Evolutionary conservation across 1,140 invertebrate species (phyloP).

Genomic region (Drosophila azteca): DNA sequence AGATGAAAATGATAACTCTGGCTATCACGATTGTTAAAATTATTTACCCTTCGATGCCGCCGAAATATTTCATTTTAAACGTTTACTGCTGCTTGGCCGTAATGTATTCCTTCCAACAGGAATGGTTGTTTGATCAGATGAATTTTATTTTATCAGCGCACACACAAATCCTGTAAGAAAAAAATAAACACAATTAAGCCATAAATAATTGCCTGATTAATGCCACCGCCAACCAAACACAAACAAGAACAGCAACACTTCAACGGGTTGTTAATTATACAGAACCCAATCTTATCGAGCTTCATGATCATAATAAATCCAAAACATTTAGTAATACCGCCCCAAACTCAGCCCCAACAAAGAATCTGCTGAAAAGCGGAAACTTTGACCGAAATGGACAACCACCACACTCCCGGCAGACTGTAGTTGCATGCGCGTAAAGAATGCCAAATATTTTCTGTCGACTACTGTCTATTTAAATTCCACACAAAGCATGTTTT

Average conservation of each 20-base stretch:
- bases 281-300: slow-evolving; percentile 50
- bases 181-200: slow-evolving; percentile 32
- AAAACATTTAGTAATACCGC: slow-evolving; percentile 24
- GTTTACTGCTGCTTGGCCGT: slow-evolving; percentile 1
- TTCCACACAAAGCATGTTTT: neutral
- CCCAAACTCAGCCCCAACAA: neutral
- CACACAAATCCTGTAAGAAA: slow-evolving; percentile 32
- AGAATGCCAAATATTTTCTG: neutral
- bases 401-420: neutral
- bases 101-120: slow-evolving; percentile 17
- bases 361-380: slow-evolving; percentile 34
- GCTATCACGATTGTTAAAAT: slow-evolving; percentile 15
- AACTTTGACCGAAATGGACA: slow-evolving; percentile 8
- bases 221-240: neutral
- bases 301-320: slow-evolving; percentile 21
- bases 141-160: neutral
- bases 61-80: slow-evolving; percentile 66
- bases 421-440: slow-evolving; percentile 19
- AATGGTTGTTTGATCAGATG: slow-evolving; percentile 16
- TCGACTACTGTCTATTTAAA: too few species aligned
- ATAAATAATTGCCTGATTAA: slow-evolving; percentile 40
- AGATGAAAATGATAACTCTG: slow-evolving; percentile 18
- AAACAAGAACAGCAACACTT: neutral
- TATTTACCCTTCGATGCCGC: slow-evolving; percentile 74
- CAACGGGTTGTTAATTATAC: slow-evolving; percentile 39